Base-by-base conservation (phyloP, 2,113 vertebrate genomes). In the Plecotus auritus region DNA sequence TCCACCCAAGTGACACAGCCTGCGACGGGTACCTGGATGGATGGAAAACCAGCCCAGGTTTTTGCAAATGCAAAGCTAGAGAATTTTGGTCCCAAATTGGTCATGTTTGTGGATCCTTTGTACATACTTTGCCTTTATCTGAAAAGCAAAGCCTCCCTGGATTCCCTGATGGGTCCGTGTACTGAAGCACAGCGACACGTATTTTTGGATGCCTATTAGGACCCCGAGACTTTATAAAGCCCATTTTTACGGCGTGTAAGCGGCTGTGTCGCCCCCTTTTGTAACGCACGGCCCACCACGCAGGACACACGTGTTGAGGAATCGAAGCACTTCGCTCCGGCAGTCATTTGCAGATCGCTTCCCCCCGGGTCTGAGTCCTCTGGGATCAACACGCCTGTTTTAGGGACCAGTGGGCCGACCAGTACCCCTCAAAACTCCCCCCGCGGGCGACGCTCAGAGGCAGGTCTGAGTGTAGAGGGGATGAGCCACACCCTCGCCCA, bases 211-310 rank as follows among this genome's bases (percentile, higher is more conserved):
- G 96, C 94, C 18, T 70, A 35, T 90, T 95, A 96, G 89, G 96
- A 77, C 81, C 91, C 64, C 95, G 73, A 97, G 61, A 91, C 92
- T 97, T 98, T 97, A 72, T 98, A 95, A 94, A 94, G 90, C 37
- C 72, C 89, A 49, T 98, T 98, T 98, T 97, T 98, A 95, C 91
- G 96, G 66, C 87, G 88, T 95, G 81, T 88, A 85, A 93, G 83
- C 94, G 66, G 47, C 92, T 94, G 32, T 88, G 35, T 90, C 88
- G 85, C 6, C 3, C 82, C 96, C 85, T 94, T 76, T 98, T 96
- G 90, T 92, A 95, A 95, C 96, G 93, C 77, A 89, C 9, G 0
- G 69, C 84, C 18, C 84, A 97, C 78, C 66, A 80, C 0, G 16
- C 87, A 90, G 78, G 93, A 97, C 51, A 74, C 87, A 80, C 40